A percentile compares a stretch with the other conserved stretches of the same genome.
Conservation (phyloP, 2,113 vertebrate genomes). For the Barnardius zonarius region DNA sequence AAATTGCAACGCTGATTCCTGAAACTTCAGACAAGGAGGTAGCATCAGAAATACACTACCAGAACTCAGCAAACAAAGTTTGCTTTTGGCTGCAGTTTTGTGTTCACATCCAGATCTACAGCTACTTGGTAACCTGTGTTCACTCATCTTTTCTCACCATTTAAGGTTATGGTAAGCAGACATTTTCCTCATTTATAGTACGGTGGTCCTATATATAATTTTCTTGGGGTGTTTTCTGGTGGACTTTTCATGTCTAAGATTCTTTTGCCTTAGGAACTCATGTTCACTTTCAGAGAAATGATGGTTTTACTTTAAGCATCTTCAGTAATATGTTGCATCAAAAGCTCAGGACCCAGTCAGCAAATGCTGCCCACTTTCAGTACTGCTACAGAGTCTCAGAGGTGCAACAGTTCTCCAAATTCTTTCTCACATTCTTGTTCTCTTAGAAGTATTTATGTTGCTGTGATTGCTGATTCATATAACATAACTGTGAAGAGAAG, state of each 20-base stretch:
- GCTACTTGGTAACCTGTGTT: neutral
- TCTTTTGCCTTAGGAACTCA: neutral
- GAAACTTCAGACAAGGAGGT: neutral
- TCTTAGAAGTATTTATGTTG: neutral
- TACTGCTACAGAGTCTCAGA: neutral
- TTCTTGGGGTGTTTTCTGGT: neutral
- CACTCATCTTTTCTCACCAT: neutral
- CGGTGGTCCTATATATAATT: neutral
- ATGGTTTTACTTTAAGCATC: neutral
- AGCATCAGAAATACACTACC: neutral
- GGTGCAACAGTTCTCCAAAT: neutral
- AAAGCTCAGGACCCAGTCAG: neutral
- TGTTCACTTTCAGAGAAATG: neutral
- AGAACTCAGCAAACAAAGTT: neutral
- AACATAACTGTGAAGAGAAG: neutral
- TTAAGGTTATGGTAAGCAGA: neutral
- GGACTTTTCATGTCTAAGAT: neutral
- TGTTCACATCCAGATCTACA: neutral
- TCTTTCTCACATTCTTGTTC: neutral
- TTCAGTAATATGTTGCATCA: neutral
- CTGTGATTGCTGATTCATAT: neutral
- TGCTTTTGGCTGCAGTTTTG: accelerated
- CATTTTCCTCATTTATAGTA: neutral
- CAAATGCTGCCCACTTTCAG: neutral
- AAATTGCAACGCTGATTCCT: neutral